Conservation (phyloP, 2,888 invertebrate species). For the Orthonychiurus folsomi region DNA sequence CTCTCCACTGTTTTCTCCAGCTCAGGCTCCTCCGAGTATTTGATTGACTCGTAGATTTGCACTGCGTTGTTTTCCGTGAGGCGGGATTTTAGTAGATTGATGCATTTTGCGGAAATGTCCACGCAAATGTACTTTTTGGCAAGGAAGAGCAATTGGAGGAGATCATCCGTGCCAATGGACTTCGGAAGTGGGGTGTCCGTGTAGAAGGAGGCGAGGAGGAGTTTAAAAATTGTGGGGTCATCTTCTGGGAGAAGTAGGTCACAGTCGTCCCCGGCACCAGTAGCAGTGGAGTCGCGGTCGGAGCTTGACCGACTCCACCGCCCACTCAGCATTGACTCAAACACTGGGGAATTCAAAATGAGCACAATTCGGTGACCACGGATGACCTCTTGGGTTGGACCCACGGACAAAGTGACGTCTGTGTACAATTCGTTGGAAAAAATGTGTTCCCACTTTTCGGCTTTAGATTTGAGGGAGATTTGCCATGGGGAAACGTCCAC, state of each 20-base stretch:
- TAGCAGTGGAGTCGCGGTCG: neutral
- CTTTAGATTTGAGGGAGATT: constrained; percentile 16
- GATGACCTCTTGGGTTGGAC: constrained; percentile 18
- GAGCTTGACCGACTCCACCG: constrained; percentile 22
- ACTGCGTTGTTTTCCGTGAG: constrained; percentile 29
- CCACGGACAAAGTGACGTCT: constrained; percentile 28
- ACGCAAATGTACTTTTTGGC: constrained; percentile 35
- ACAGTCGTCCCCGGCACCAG: constrained; percentile 5
- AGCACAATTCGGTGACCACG: constrained; percentile 29
- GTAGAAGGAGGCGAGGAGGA: constrained; percentile 30
- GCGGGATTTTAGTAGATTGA: constrained; percentile 23
- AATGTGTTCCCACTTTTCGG: constrained; percentile 30
- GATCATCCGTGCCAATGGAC: constrained; percentile 19
- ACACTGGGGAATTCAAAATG: constrained; percentile 34
- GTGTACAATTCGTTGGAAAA: constrained; percentile 29
- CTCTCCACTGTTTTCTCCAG: constrained; percentile 30
- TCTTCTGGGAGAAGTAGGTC: constrained; percentile 31
- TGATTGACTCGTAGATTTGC: constrained; percentile 32
- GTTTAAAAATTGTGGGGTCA: constrained; percentile 24
- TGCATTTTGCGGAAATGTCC: constrained; percentile 23
- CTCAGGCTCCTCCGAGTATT: constrained; percentile 31
- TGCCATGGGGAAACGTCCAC: constrained; percentile 35
- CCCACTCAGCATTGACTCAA: constrained; percentile 34
- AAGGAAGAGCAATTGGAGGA: constrained; percentile 24
- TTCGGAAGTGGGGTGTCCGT: constrained; percentile 22